Evolutionary conservation across 2,888 invertebrate genomes (phyloP).

Genomic region (Eupeodes latifasciatus): DNA sequence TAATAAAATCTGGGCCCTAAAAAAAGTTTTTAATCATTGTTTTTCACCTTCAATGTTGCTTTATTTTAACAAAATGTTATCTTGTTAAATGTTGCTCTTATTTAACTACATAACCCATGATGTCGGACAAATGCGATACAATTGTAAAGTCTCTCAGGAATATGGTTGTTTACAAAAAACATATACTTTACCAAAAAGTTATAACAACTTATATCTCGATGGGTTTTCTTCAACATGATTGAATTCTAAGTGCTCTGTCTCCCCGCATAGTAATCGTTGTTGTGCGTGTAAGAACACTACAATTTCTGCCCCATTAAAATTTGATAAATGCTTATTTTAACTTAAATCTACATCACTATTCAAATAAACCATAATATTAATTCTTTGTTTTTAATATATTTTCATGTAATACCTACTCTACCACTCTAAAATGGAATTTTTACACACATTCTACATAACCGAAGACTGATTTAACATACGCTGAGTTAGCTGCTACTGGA

Average conservation of each 20-base stretch:
- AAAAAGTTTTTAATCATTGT: no score
- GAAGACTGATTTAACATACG: slow-evolving; percentile 83
- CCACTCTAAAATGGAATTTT: neutral
- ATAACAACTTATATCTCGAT: no score
- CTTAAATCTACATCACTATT: neutral
- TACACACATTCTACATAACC: slow-evolving; percentile 7
- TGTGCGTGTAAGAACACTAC: neutral
- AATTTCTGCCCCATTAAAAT: slow-evolving; percentile 11
- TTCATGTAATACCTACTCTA: slow-evolving; percentile 9
- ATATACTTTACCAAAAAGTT: no score
- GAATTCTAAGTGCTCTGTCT: neutral
- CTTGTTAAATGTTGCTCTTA: no score
- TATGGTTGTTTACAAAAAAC: no score
- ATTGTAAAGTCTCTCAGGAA: no score
- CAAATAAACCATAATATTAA: neutral
- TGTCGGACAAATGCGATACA: no score
- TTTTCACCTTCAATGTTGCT: no score
- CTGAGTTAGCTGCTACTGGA: slow-evolving; percentile 80
- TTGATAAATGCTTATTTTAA: neutral
- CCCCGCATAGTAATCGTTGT: neutral
- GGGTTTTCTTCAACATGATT: neutral
- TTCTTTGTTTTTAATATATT: neutral
- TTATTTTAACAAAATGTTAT: no score
- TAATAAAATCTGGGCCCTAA: no score
- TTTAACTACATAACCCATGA: no score